Evolutionary conservation across 2,888 invertebrate species (phyloP).

Genomic region (Melinaea menophilus): DNA sequence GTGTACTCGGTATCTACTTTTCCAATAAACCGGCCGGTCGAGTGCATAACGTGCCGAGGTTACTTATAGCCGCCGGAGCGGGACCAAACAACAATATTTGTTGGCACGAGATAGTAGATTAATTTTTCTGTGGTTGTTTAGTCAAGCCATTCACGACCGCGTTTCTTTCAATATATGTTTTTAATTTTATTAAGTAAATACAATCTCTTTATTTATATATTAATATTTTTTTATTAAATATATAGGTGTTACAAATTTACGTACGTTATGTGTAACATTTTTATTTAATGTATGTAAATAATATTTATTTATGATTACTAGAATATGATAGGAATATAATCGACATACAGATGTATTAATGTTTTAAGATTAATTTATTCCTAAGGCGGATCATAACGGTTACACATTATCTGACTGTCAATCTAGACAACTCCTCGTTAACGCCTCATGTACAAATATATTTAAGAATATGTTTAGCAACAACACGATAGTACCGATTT

Average conservation of each 20-base stretch:
- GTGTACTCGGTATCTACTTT: slow-evolving; percentile 53
- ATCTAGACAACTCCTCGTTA: slow-evolving; percentile 25
- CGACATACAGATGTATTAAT: slow-evolving; percentile 31
- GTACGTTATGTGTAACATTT: neutral
- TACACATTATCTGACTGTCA: slow-evolving; percentile 33
- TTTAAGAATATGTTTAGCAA: slow-evolving; percentile 13
- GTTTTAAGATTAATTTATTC: slow-evolving; percentile 40
- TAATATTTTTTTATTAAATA: too few relatives aligned
- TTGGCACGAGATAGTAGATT: slow-evolving; percentile 65
- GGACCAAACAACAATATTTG: slow-evolving; percentile 72
- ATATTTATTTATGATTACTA: too few relatives aligned
- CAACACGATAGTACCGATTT: neutral
- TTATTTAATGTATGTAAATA: too few relatives aligned
- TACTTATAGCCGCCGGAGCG: slow-evolving; percentile 59
- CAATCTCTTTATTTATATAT: too few relatives aligned
- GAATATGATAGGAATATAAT: too few relatives aligned
- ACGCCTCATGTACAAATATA: slow-evolving; percentile 16
- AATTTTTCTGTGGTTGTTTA: slow-evolving; percentile 68
- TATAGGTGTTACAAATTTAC: neutral
- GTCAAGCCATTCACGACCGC: slow-evolving; percentile 38
- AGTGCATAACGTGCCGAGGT: slow-evolving; percentile 72
- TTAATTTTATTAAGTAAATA: too few relatives aligned
- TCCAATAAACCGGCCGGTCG: slow-evolving; percentile 64
- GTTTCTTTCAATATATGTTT: too few relatives aligned
- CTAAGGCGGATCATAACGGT: slow-evolving; percentile 31